These are phyloP conservation scores for Tetrao urogallus DNA, from an alignment of 2,113 vertebrate species.

Conservation along the genomic window DNA sequence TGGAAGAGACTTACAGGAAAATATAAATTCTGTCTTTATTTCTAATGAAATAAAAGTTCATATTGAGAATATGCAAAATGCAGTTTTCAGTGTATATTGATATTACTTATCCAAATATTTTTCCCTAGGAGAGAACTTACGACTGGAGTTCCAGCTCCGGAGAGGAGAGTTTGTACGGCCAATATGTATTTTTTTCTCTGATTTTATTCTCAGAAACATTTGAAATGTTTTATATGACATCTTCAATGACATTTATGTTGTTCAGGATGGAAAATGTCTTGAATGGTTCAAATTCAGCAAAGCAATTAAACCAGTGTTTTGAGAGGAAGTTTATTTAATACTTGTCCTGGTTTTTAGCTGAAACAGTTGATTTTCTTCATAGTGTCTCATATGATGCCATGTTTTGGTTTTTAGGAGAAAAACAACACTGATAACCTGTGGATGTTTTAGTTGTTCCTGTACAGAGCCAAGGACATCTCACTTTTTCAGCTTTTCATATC, in stretches of 20 bases:
- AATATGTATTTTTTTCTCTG: not conserved
- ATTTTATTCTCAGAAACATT: not conserved
- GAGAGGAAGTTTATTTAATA: not conserved
- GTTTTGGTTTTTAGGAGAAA: too few relatives aligned
- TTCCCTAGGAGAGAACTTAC: not conserved
- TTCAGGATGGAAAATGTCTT: not conserved
- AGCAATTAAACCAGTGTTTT: not conserved
- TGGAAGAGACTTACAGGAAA: not conserved
- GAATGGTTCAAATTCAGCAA: not conserved
- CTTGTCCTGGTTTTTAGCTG: not conserved
- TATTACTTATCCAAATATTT: not conserved
- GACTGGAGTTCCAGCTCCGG: not conserved
- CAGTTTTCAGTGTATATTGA: not conserved
- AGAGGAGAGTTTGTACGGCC: not conserved
- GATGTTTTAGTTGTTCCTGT: too few relatives aligned
- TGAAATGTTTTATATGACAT: not conserved
- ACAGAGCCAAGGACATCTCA: too few relatives aligned
- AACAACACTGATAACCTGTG: too few relatives aligned
- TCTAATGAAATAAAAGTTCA: not conserved
- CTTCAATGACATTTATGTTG: not conserved
- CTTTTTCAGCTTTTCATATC: too few relatives aligned
- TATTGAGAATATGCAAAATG: not conserved
- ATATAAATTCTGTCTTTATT: not conserved
- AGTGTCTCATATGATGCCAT: too few relatives aligned
- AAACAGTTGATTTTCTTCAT: too few relatives aligned